Conservation (phyloP, 2,113 vertebrate genomes). For the Epinephelus cyanopodus region DNA sequence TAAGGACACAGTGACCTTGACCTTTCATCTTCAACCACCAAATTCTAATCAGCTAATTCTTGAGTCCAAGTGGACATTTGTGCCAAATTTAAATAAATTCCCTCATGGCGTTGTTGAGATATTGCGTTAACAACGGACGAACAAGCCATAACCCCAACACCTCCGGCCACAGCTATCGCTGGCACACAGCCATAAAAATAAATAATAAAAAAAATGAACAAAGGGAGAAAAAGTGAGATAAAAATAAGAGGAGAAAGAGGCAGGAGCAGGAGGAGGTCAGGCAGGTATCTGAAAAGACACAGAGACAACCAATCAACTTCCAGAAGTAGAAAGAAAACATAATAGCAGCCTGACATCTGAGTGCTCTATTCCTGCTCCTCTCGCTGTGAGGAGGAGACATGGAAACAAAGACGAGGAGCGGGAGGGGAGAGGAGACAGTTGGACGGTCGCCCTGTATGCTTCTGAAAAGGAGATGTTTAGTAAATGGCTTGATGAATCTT, state of each 20-base stretch:
- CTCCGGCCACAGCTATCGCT: no score
- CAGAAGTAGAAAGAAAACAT: neutral
- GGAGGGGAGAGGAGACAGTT: constrained; percentile 3
- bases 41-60: no score
- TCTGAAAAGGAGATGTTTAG: constrained; percentile 62
- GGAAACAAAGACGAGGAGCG: constrained; percentile 40
- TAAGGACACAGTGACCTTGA: no score
- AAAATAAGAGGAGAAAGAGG: neutral
- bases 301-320: constrained; percentile 21
- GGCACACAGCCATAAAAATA: no score
- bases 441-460: constrained; percentile 28
- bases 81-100: no score
- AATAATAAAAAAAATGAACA: no score
- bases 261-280: constrained; percentile 23
- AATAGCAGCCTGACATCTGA: constrained; percentile 26
- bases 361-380: constrained; percentile 55
- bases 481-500: constrained; percentile 72
- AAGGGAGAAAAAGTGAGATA: neutral
- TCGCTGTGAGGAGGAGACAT: constrained; percentile 51
- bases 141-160: no score
- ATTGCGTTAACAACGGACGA: no score
- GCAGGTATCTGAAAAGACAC: constrained; percentile 10
- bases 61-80: no score
- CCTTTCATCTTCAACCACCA: no score
- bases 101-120: no score